A percentile compares a stretch with the other conserved stretches of the same genome.
Evolutionary conservation across 2,797 vertebrate genomes (phyloP).

Genomic region (Morus bassanus): DNA sequence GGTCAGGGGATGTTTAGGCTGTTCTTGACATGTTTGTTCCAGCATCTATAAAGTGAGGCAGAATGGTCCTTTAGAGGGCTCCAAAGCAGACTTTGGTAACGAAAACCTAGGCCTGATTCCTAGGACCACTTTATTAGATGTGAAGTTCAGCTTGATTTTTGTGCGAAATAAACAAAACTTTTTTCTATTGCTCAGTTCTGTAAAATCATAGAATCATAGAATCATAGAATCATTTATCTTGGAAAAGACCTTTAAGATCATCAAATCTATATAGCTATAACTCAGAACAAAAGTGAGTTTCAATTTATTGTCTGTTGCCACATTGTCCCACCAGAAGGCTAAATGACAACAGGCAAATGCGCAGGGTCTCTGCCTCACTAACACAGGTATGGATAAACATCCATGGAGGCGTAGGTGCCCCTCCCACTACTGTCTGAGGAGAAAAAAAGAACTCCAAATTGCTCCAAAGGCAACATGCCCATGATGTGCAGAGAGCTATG

Average conservation of each 20-base stretch:
- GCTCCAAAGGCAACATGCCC: neutral
- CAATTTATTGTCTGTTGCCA: neutral
- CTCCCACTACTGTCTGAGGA: neutral
- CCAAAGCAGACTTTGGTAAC: neutral
- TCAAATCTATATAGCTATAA: neutral
- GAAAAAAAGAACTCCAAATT: neutral
- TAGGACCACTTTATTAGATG: neutral
- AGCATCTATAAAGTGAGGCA: neutral
- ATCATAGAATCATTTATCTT: neutral
- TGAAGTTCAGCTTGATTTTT: neutral
- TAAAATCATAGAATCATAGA: neutral
- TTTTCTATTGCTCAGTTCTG: neutral
- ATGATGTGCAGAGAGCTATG: neutral
- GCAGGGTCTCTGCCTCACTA: neutral
- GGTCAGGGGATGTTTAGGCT: neutral
- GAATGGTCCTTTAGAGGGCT: neutral
- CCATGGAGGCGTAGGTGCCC: neutral
- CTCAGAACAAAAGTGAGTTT: neutral
- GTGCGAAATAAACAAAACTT: neutral
- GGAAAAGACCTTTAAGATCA: neutral
- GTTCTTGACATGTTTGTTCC: neutral
- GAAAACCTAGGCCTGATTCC: neutral
- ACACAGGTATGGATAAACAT: rapidly evolving
- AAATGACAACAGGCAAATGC: neutral
- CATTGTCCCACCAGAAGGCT: neutral